Base-by-base conservation (phyloP, 64 coral and sea anemone genomes). In the Cladopsammia gracilis region DNA sequence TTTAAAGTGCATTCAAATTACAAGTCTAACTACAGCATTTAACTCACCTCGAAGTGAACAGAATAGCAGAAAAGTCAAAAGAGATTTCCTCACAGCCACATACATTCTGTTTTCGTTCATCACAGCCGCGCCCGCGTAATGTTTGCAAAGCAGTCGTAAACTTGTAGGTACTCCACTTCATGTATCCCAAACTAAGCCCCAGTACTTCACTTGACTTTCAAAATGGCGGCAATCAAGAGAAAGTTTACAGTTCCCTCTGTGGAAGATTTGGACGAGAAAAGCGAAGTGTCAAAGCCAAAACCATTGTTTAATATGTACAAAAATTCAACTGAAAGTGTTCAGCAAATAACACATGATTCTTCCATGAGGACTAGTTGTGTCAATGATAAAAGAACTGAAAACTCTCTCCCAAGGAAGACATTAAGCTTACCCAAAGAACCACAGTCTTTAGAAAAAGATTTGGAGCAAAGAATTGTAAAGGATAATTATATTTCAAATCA, bases 171-270 rank as follows among this genome's bases (percentile, higher is more conserved):
- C n/a, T n/a, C n/a, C n/a, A n/a, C n/a, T n/a, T n/a, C n/a, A n/a
- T n/a, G n/a, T n/a, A n/a, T n/a, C n/a, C n/a, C n/a, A n/a, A n/a
- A 49, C 5, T 70, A 26, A 14, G 10, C 6, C 48, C 73, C 93
- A 95, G 89, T 72, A 26, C 76, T 19, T 83, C 11, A 19, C 25
- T 4, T 4, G 18, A 4, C 24, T 71, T 90, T 72, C 46, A 91
- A 97, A 64, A 94, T 97, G 92, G 92, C 92, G 92, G 70, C 44
- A 70, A 59, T 13, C 2, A 76, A 74, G 51, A 75, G 76, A 34
- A 91, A 71, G 20, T 98, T 98, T 59, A 77, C 58, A 46, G 73
- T 98, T 73, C 96, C 96, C 68, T 85, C 80, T 47, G 67, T 88
- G 1, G 96, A 98, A 10, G 88, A 98, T 52, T 91, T 98, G 14